Base-by-base conservation (phyloP, 2,113 vertebrate species). In the Gavialis gangeticus region DNA sequence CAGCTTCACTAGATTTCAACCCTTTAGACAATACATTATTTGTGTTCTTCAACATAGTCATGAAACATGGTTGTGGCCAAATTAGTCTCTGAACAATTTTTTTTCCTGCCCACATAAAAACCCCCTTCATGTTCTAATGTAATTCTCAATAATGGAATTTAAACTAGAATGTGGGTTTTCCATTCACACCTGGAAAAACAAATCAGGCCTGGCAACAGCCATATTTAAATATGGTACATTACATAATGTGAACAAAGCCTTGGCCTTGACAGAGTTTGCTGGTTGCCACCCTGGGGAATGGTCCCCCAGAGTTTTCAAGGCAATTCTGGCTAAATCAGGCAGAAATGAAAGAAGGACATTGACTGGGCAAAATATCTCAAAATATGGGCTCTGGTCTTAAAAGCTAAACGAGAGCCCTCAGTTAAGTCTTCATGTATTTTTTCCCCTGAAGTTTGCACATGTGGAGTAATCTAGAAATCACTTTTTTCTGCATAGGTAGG, bases 401-500 rank as follows among this genome's bases (percentile, higher is more conserved):
- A 90, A 63, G 18, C 3, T 56, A 88, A 21, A 83, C 16, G 71
- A 88, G 66, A 87, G 34, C 34, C 89, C 56, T 16, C 79, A 73
- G 66, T 86, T 89, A 88, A 2, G 69, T 18, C 6, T 30, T 94
- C 59, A 56, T 88, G 59, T 30, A 76, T 58, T 79, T 82, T 73
- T 60, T 6, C 57, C 12, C 12, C 11, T 75, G 2, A 16, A 59
- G 22, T 82, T 87, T 90, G 18, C 34, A 67, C 92, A 84, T 87
- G 76, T 75, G 89, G 87, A 91, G 54, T 80, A 85, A 27, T 17
- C 30, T 57, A 62, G 77, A 92, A 94, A 94, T 88, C 3, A 67
- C 2, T 75, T 96, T 46, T 97, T 94, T 92, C 78, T 88, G 73
- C 81, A 90, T 66, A 80, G 79, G 15, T 27, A 92, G 79, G 25